Conservation (phyloP, 2,113 vertebrate genomes). For the Chauna torquata region DNA sequence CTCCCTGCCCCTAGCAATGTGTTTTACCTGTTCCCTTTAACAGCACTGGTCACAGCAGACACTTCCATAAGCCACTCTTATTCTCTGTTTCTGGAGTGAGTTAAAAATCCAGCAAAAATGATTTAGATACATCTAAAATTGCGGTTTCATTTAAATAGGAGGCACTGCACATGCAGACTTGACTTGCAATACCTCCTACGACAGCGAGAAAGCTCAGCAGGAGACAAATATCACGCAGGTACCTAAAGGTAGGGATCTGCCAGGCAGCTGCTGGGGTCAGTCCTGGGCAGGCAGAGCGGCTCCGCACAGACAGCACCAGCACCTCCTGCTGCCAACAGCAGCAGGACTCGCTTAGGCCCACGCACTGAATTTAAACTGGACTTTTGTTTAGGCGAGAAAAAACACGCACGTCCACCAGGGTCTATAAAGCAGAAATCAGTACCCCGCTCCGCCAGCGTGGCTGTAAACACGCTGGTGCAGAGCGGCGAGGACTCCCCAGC, state of each 20-base stretch:
- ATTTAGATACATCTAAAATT: not conserved
- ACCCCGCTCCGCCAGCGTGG: not conserved
- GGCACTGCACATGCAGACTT: not conserved
- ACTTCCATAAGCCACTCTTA: not conserved
- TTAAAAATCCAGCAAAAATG: not conserved
- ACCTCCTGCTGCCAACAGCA: not conserved
- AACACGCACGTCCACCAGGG: not conserved
- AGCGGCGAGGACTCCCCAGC: not conserved
- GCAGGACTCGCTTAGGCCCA: not conserved
- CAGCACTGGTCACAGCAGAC: rapidly evolving
- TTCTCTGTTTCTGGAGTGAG: not conserved
- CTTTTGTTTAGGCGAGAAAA: not conserved
- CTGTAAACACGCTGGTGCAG: no score
- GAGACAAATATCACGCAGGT: not conserved
- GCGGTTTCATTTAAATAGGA: not conserved
- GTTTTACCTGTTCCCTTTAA: not conserved
- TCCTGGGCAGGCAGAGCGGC: not conserved
- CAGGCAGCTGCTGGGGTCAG: rapidly evolving
- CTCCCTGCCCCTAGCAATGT: not conserved
- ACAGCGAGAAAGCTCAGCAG: not conserved
- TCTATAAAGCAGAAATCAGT: not conserved
- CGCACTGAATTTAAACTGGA: not conserved
- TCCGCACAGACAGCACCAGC: not conserved
- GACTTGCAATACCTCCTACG: no score
- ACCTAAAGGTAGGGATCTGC: rapidly evolving